A percentile compares a stretch with the other conserved stretches of the same genome.
Conservation (phyloP, 2,113 vertebrate genomes). For the Nycticryphes semicollaris region DNA sequence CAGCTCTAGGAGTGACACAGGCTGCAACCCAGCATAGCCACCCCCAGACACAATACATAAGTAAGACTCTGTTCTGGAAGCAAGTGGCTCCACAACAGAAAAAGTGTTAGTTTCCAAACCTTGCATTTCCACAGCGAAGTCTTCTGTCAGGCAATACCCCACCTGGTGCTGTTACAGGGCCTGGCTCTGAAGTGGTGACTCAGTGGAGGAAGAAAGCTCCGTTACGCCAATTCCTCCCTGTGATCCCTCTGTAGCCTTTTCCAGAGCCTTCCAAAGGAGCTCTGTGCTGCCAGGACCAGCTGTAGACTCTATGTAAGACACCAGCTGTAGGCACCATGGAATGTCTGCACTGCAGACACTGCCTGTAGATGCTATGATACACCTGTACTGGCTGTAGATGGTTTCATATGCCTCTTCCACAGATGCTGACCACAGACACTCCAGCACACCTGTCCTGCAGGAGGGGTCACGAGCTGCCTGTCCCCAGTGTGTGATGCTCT, state of each 20-base stretch:
- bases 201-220: not conserved
- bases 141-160: not conserved
- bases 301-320: not conserved
- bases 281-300: not conserved
- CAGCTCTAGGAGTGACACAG: not conserved
- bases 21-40: not conserved
- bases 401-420: not conserved
- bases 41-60: not conserved
- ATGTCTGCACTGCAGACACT: not conserved
- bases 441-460: not conserved
- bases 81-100: not conserved
- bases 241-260: not conserved
- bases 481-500: accelerated
- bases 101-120: not conserved
- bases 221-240: accelerated
- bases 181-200: not conserved
- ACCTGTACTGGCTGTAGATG: too few species aligned
- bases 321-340: not conserved
- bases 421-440: accelerated
- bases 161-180: not conserved
- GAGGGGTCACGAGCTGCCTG: not conserved
- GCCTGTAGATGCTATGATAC: accelerated
- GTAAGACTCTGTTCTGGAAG: not conserved
- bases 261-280: not conserved
- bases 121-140: not conserved